These are phyloP conservation scores for Platysteira castanea DNA, from an alignment of 2,113 vertebrate genomes.

Conservation along the genomic window DNA sequence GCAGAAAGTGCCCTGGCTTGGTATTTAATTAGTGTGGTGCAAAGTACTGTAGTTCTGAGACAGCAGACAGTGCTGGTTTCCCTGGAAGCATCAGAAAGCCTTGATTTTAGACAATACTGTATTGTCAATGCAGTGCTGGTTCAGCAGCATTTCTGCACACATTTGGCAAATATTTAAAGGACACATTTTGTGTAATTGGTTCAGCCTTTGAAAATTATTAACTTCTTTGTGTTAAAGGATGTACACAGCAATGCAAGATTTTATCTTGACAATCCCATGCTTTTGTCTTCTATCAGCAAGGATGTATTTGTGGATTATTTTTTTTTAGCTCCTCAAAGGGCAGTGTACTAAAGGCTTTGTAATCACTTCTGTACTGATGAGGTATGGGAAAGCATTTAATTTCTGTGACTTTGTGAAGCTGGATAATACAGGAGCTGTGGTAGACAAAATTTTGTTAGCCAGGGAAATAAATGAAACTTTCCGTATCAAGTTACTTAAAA, in stretches of 20 bases:
- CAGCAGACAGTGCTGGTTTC: conserved; percentile 33
- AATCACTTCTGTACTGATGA: conserved; percentile 15
- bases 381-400: conserved; percentile 20
- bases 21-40: conserved; percentile 60
- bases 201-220: conserved; percentile 56
- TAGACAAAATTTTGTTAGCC: conserved; percentile 19
- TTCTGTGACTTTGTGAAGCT: not conserved
- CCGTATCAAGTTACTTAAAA: not conserved
- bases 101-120: conserved; percentile 64
- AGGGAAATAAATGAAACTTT: not conserved
- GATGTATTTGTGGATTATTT: conserved; percentile 10
- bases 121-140: conserved; percentile 56
- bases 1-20: conserved; percentile 47
- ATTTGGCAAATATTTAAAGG: conserved; percentile 70
- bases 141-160: conserved; percentile 66
- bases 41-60: conserved; percentile 37
- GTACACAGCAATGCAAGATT: conserved; percentile 35
- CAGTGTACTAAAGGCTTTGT: conserved; percentile 24
- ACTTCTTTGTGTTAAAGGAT: conserved; percentile 61
- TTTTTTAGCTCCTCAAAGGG: conserved; percentile 27
- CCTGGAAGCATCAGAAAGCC: conserved; percentile 41
- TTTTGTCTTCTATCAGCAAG: conserved; percentile 46
- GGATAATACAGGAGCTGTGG: not conserved
- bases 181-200: conserved; percentile 59
- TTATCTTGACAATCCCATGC: conserved; percentile 35